Evolutionary conservation across 2,888 invertebrate species (phyloP), one percentile per base, ranked within the genome.

Genomic region (Megalurothrips usitatus): DNA sequence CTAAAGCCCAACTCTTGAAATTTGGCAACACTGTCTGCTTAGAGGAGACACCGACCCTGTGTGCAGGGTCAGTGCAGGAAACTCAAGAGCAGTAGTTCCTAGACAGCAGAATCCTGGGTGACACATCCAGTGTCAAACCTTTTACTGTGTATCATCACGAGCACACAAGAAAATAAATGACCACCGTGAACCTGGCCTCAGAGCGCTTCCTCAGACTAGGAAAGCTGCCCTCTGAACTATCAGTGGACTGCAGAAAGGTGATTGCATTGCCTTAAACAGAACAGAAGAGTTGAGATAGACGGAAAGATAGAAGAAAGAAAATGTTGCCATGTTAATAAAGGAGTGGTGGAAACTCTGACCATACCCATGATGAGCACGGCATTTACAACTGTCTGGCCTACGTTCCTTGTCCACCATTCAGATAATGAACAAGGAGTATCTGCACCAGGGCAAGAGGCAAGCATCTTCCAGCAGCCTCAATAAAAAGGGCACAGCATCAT

Each of bases 71-170:
- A 75, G 12, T 75, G 68, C 26, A 75, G 68, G 68, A 75, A 75
- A 75, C 23, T 75, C 23, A 75, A 75, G 68, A 75, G 68, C 68
- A 75, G 68, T 10, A 23, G 23, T 75, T 12, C 12, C 68, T 75
- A 75, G 68, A 23, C 23, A 26, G 68, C 26, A 26, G 68, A n/a
- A 75, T 12, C 26, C 26, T 23, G 11, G 68, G 68, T 26, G 68
- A 75, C 68, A 75, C 68, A 75, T 75, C 68, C 68, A 75, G 68
- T 12, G 58, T 47, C 68, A 81, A 75, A 79, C 81, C 80, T 48
- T 80, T 80, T 52, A 26, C 80, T 80, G 17, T 19, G 49, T 79
- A 81, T 23, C 80, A 79, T 80, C 63, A 78, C 19, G 26, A 52
- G 58, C 19, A 78, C 48, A 80, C 23, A 11, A 14, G 14, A 58